phyloP scores from a whole-genome alignment of 2,888 invertebrate genomes.

The Fabriciana adippe region DNA sequence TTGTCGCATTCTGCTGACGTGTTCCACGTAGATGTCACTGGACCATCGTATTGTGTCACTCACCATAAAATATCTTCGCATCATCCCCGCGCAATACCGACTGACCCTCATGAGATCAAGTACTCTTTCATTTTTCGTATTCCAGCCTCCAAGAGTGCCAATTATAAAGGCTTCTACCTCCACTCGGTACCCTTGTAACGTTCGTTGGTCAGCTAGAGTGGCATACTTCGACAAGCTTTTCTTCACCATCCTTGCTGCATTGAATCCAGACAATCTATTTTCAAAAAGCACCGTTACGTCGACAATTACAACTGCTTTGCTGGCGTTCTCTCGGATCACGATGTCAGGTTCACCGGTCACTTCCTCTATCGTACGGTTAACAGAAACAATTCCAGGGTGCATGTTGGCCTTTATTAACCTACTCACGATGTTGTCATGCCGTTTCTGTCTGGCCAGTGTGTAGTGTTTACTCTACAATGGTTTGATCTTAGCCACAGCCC shows the following conservation, averaged over 20 bases:
- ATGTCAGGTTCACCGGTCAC: neutral
- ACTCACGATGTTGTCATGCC: neutral
- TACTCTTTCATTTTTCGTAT: neutral
- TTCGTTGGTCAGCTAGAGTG: constrained; percentile 8
- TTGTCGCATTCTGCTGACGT: constrained; percentile 13
- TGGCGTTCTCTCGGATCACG: neutral
- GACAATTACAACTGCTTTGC: neutral
- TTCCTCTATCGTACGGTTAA: neutral
- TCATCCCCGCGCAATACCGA: constrained; percentile 5
- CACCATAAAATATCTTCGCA: constrained; percentile 20
- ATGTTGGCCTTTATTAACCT: neutral
- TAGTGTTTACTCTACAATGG: neutral
- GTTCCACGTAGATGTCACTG: constrained; percentile 13
- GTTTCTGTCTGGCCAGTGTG: neutral
- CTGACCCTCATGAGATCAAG: neutral
- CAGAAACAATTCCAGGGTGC: neutral
- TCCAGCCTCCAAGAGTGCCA: constrained; percentile 11
- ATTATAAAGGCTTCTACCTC: constrained; percentile 14
- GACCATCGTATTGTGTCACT: constrained; percentile 15
- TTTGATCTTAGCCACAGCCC: neutral
- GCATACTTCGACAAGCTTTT: neutral
- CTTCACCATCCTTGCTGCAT: neutral
- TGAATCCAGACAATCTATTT: too few relatives aligned
- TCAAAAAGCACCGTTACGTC: neutral
- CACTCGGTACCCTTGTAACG: constrained; percentile 8